These are phyloP conservation scores for Empis stercorea DNA, from an alignment of 2,888 invertebrate genomes.

Conservation along the genomic window DNA sequence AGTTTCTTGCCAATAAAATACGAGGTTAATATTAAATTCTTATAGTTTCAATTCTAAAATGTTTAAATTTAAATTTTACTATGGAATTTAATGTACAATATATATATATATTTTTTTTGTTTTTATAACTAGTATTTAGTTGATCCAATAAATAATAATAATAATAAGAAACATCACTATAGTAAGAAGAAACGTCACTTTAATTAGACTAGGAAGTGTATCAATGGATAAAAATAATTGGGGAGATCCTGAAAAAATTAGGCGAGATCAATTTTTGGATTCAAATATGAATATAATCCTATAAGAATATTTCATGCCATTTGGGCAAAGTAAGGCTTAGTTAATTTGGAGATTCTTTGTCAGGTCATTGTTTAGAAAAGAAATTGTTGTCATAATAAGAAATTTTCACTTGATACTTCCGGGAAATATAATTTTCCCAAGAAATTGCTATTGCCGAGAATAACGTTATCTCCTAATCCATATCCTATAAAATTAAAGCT, in stretches of 20 bases:
- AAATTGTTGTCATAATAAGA: slow-evolving; percentile 47
- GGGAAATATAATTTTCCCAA: slow-evolving; percentile 33
- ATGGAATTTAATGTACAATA: too few species aligned
- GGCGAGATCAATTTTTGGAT: slow-evolving; percentile 50
- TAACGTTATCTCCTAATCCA: slow-evolving; percentile 43
- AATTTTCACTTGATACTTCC: slow-evolving; percentile 38
- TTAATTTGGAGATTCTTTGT: slow-evolving; percentile 51
- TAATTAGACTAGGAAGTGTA: slow-evolving; percentile 42
- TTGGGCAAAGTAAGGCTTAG: slow-evolving; percentile 45
- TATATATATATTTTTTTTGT: too few species aligned
- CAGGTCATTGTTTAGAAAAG: slow-evolving; percentile 46
- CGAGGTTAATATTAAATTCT: too few species aligned
- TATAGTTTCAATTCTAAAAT: too few species aligned
- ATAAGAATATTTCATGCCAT: slow-evolving; percentile 32
- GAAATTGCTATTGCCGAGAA: slow-evolving; percentile 39
- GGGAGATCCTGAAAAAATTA: slow-evolving; percentile 47
- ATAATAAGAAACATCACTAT: too few species aligned
- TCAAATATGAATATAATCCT: slow-evolving; percentile 21
- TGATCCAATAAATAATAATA: slow-evolving; percentile 46
- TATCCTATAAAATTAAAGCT: slow-evolving; percentile 39
- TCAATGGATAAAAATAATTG: slow-evolving; percentile 45
- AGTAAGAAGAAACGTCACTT: too few species aligned
- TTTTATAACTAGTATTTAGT: slow-evolving; percentile 42
- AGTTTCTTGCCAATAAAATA: too few species aligned
- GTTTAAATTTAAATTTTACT: too few species aligned